Evolutionary conservation across 2,797 vertebrate genomes (phyloP).

Genomic region (Chelmon rostratus): DNA sequence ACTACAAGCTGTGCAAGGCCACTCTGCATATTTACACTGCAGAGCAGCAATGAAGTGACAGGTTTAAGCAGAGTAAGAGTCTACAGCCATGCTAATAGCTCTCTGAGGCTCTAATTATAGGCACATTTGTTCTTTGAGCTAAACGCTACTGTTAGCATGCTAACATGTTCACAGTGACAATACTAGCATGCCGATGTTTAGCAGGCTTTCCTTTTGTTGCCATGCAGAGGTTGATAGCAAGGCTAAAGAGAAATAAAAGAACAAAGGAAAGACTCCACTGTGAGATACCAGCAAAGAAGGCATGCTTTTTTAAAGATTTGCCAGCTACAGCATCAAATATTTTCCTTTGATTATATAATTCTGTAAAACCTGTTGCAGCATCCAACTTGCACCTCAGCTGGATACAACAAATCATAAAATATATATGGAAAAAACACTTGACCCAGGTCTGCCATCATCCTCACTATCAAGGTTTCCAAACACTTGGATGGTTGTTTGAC

Average conservation of each 20-base stretch:
- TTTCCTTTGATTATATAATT: constrained; percentile 2
- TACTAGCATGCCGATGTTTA: neutral
- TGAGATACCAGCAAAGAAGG: neutral
- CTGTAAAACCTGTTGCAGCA: neutral
- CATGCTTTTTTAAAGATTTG: neutral
- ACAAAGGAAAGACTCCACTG: neutral
- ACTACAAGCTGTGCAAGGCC: neutral
- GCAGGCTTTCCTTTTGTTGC: neutral
- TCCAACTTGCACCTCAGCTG: neutral
- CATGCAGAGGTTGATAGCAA: neutral
- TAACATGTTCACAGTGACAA: neutral
- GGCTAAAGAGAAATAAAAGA: neutral
- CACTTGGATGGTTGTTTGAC: constrained; percentile 47
- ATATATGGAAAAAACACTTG: constrained; percentile 30
- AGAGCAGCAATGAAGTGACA: neutral
- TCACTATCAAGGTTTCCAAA: constrained; percentile 50
- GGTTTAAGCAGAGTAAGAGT: neutral
- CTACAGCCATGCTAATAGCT: neutral
- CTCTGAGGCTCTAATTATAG: neutral
- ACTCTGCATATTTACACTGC: neutral
- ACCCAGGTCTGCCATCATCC: constrained; percentile 25
- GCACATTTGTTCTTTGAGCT: neutral
- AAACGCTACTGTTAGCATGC: neutral
- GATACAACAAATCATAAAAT: constrained; percentile 34
- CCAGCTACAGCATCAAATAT: constrained; percentile 6